phyloP scores from a whole-genome alignment of 2,888 invertebrate species.

The Acanthococcus lagerstroemiae region DNA sequence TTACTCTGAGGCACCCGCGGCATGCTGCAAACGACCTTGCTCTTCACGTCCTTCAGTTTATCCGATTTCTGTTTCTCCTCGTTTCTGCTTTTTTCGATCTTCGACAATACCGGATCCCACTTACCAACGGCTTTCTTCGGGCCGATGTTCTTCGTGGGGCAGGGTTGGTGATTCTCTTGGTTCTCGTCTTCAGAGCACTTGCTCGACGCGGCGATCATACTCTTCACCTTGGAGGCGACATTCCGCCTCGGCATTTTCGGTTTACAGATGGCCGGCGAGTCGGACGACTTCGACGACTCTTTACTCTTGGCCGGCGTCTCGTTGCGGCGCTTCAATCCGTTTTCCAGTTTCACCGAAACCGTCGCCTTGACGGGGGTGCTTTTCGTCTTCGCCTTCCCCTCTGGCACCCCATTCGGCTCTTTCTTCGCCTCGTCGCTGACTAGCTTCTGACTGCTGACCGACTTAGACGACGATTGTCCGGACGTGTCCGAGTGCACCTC shows the following conservation, averaged over 20 bases:
- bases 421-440: slow-evolving; percentile 9
- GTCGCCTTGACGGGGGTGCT: neutral
- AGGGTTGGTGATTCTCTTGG: slow-evolving; percentile 16
- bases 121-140: slow-evolving; percentile 52
- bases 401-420: slow-evolving; percentile 37
- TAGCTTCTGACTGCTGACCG: slow-evolving; percentile 23
- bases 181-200: slow-evolving; percentile 24
- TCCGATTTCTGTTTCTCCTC: slow-evolving; percentile 61
- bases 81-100: slow-evolving; percentile 52
- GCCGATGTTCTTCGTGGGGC: neutral
- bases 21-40: slow-evolving; percentile 53
- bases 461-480: slow-evolving; percentile 20
- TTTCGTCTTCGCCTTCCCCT: slow-evolving; percentile 39
- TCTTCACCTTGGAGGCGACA: slow-evolving; percentile 65
- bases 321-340: neutral
- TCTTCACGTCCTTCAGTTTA: slow-evolving; percentile 71
- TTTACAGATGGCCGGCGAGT: slow-evolving; percentile 46
- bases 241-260: slow-evolving; percentile 69
- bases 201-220: slow-evolving; percentile 46
- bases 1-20: slow-evolving; percentile 11
- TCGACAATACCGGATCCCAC: slow-evolving; percentile 72
- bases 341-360: slow-evolving; percentile 12
- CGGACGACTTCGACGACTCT: slow-evolving; percentile 3
- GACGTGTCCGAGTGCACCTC: slow-evolving; percentile 14
- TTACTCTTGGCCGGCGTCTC: neutral